Percentiles rank a stretch among this genome's conserved stretches.
phyloP scores from a whole-genome alignment of 1,140 invertebrate genomes.

The Dolichoris vasculosae region DNA sequence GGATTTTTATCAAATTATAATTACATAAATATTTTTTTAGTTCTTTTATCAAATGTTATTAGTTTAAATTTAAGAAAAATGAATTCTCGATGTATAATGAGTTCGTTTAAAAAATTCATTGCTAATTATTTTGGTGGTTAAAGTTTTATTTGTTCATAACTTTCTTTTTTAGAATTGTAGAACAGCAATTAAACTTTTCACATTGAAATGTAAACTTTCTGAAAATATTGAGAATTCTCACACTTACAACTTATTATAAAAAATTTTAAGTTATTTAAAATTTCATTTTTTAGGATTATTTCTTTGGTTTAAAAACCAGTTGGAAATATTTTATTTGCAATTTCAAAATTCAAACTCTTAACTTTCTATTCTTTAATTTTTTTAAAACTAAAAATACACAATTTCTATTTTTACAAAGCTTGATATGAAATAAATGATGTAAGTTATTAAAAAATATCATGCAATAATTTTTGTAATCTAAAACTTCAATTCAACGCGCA shows the following conservation, averaged over 20 bases:
- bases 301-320: neutral
- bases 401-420: neutral
- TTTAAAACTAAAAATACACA: neutral
- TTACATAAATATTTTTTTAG: no score
- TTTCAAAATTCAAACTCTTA: neutral
- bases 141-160: no score
- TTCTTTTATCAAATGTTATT: no score
- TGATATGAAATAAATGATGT: neutral
- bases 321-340: neutral
- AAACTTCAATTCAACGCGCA: slow-evolving; percentile 16
- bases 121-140: no score
- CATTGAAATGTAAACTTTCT: neutral
- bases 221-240: neutral
- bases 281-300: neutral
- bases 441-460: slow-evolving; percentile 27
- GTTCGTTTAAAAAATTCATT: no score
- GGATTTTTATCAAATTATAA: no score
- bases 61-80: no score
- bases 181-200: neutral
- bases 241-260: neutral
- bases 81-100: no score
- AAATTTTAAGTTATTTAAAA: neutral
- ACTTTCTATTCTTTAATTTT: neutral
- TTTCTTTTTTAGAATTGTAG: neutral
- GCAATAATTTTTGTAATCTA: slow-evolving; percentile 50